A percentile compares a stretch with the other conserved stretches of the same genome.
phyloP scores from a whole-genome alignment of 2,113 vertebrate genomes.

The Abramis brama region DNA sequence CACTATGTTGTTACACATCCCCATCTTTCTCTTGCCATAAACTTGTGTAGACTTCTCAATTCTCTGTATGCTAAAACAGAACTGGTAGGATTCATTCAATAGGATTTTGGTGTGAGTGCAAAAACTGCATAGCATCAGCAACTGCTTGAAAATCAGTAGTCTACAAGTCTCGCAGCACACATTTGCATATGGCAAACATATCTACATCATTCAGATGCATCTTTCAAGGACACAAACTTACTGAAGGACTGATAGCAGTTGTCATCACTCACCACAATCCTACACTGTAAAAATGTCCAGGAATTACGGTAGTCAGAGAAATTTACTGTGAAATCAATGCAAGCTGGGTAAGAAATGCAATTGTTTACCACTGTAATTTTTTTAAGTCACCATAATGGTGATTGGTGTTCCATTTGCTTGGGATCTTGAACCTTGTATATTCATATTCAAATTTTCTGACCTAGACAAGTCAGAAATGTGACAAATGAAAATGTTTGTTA shows the following conservation, averaged over 20 bases:
- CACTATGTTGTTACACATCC: not conserved
- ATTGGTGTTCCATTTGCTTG: no score
- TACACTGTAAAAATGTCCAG: no score
- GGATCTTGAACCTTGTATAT: no score
- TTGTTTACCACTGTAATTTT: no score
- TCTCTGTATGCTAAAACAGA: not conserved
- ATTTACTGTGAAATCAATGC: no score
- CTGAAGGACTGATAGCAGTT: not conserved
- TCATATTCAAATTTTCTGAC: no score
- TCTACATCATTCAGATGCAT: not conserved
- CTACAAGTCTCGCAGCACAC: not conserved
- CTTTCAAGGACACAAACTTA: not conserved
- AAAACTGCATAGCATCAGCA: not conserved
- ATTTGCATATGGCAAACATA: not conserved
- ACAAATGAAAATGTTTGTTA: no score
- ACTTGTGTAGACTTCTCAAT: not conserved
- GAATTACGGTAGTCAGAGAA: no score
- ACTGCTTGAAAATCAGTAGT: not conserved
- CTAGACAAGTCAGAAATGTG: no score
- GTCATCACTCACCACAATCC: not conserved
- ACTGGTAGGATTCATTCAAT: not conserved
- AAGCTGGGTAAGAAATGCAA: no score
- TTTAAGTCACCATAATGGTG: no score
- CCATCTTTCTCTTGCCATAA: not conserved
- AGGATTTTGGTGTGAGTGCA: not conserved